Evolutionary conservation across 2,888 invertebrate species (phyloP).

Genomic region (Beris morrisii): DNA sequence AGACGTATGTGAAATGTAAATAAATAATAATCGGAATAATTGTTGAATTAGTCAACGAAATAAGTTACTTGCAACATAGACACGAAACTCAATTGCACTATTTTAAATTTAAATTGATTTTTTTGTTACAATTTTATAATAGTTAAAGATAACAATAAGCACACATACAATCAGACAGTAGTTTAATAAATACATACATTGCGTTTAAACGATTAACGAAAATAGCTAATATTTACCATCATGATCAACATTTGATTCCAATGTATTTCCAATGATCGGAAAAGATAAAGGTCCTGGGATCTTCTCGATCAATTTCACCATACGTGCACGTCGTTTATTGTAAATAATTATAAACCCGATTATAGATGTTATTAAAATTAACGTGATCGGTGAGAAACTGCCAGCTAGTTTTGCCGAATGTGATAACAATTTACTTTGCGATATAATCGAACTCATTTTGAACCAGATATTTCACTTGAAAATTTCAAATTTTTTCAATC

Average conservation of each 20-base stretch:
- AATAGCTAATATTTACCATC: conserved; percentile 56
- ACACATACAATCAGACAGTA: no score
- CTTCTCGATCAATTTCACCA: conserved; percentile 58
- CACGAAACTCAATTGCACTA: no score
- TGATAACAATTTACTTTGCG: conserved; percentile 51
- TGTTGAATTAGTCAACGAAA: no score
- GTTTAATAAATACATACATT: neutral
- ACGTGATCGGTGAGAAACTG: conserved; percentile 53
- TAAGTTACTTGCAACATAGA: no score
- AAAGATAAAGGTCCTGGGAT: conserved; percentile 63
- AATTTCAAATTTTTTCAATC: no score
- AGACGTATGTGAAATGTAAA: neutral
- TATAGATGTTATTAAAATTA: conserved; percentile 47
- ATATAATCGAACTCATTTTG: conserved; percentile 42
- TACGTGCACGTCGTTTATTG: conserved; percentile 51
- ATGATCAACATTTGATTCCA: conserved; percentile 63
- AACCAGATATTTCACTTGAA: neutral
- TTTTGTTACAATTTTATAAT: no score
- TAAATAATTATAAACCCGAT: conserved; percentile 49
- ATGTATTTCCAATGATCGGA: conserved; percentile 64
- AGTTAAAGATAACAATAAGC: no score
- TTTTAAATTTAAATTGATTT: no score
- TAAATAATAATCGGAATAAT: neutral
- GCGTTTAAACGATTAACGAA: neutral
- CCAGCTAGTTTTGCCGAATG: conserved; percentile 48